Percentiles rank a stretch among this genome's conserved stretches.
Conservation (phyloP, 2,797 vertebrate species). For the Dicrostonyx torquatus region DNA sequence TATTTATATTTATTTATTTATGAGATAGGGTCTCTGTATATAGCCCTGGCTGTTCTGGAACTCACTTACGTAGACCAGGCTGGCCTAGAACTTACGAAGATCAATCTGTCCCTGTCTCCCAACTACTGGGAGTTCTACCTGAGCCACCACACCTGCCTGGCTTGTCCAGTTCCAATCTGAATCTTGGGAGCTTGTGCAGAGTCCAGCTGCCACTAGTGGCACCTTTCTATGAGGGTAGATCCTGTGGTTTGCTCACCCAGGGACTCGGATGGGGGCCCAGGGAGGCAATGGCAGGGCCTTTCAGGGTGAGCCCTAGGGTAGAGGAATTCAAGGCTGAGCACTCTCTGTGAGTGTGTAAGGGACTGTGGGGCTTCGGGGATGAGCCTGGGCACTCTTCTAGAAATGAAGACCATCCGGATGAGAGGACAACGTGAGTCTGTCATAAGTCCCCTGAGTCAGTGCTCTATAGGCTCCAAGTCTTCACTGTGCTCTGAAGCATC, state of each 20-base stretch:
- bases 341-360: not conserved
- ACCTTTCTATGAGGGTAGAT: not conserved
- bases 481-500: not conserved
- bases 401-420: not conserved
- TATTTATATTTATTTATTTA: not conserved
- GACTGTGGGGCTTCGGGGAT: not conserved
- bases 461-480: not conserved
- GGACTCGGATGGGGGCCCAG: not conserved
- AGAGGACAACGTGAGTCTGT: not conserved
- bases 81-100: not conserved
- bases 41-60: not conserved
- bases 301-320: not conserved
- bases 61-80: not conserved
- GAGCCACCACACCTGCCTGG: too few species aligned
- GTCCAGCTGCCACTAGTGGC: not conserved
- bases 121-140: not conserved
- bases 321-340: not conserved
- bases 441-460: accelerated
- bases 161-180: not conserved
- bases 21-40: not conserved
- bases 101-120: not conserved
- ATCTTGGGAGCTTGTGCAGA: not conserved
- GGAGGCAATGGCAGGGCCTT: not conserved
- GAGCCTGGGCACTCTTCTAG: not conserved
- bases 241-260: not conserved